These are phyloP conservation scores for Ladona fulva DNA, from an alignment of 1,140 invertebrate genomes.

Conservation along the genomic window DNA sequence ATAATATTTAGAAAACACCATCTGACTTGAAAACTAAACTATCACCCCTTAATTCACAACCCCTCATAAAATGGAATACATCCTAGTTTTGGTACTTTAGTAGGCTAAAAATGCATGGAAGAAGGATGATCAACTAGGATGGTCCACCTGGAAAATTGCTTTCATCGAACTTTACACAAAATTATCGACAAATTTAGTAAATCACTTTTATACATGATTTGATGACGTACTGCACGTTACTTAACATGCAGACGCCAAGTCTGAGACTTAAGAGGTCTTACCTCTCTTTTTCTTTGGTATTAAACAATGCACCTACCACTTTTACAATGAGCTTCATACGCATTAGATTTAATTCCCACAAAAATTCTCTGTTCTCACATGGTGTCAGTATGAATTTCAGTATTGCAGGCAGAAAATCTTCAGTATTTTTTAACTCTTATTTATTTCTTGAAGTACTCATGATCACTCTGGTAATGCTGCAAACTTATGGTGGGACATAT, in stretches of 20 bases:
- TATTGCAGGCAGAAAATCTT: not conserved
- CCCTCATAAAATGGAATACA: conserved; percentile 13
- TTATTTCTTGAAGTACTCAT: not conserved
- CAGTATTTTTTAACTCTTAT: not conserved
- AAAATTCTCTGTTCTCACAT: not conserved
- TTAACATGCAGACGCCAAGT: conserved; percentile 13
- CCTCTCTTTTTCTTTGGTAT: conserved; percentile 13
- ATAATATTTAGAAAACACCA: conserved; percentile 8
- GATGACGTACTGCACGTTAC: conserved; percentile 14
- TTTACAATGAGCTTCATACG: not conserved
- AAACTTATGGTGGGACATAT: not conserved
- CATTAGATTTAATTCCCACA: not conserved
- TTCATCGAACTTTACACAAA: not conserved
- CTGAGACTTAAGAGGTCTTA: conserved; percentile 12
- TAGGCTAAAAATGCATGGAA: conserved; percentile 17
- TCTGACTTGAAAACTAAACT: conserved; percentile 18
- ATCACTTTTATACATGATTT: conserved; percentile 13
- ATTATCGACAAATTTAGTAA: conserved; percentile 5
- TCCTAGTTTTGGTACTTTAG: conserved; percentile 16
- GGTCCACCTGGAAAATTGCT: conserved; percentile 10
- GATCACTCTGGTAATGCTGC: not conserved
- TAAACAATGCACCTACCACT: conserved; percentile 14
- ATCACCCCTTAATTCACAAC: conserved; percentile 17
- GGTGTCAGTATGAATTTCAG: not conserved
- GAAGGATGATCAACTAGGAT: conserved; percentile 17